phyloP scores from a whole-genome alignment of 2,797 vertebrate species.

The Pelobates cultripes region DNA sequence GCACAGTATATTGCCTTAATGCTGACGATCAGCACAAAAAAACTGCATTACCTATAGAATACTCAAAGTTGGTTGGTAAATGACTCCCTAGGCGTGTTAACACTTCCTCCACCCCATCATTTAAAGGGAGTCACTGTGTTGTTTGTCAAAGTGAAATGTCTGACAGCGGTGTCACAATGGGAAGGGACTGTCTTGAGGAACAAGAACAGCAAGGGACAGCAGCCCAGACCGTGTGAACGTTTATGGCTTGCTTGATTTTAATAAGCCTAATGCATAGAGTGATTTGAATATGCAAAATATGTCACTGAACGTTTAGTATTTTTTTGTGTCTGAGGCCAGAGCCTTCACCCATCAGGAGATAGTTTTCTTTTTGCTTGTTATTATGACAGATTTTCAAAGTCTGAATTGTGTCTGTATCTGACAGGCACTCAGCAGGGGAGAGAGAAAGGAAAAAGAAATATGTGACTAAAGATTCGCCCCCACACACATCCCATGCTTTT shows the following conservation, averaged over 20 bases:
- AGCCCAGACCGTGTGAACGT: conserved; percentile 61
- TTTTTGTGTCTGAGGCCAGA: conserved; percentile 60
- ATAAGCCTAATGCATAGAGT: conserved; percentile 61
- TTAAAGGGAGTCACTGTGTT: conserved; percentile 16
- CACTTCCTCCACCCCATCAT: conserved; percentile 21
- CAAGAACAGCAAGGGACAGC: neutral
- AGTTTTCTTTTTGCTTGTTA: conserved; percentile 50
- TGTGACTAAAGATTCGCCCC: neutral
- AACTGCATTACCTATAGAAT: no score
- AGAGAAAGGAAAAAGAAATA: neutral
- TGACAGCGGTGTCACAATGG: conserved; percentile 16
- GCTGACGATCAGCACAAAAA: no score
- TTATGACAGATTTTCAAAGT: conserved; percentile 59
- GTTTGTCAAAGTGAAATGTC: neutral
- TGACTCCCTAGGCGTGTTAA: conserved; percentile 6
- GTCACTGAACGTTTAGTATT: conserved; percentile 61
- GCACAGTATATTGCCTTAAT: no score
- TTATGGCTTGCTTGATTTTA: conserved; percentile 58
- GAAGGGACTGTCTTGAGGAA: conserved; percentile 9
- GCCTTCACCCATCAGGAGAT: conserved; percentile 60
- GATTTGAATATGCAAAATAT: conserved; percentile 66
- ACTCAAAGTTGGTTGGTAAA: neutral
- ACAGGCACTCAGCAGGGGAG: conserved; percentile 60
- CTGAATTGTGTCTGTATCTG: conserved; percentile 53
- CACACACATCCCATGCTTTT: neutral